These are phyloP conservation scores for Dermatemys mawii DNA, from an alignment of 2,113 vertebrate species.

Conservation along the genomic window DNA sequence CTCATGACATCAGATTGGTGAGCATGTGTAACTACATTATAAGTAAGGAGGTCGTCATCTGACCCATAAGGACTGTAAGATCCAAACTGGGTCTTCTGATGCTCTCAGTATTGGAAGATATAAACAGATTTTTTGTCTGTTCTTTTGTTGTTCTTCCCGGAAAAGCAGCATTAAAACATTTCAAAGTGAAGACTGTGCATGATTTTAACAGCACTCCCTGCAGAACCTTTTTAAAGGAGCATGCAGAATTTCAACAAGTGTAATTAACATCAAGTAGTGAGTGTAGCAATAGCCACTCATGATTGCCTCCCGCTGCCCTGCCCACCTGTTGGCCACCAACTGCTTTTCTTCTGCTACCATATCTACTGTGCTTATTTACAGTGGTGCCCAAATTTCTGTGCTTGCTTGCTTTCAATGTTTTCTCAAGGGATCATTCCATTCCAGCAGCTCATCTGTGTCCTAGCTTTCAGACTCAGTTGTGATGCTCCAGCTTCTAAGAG, in stretches of 20 bases:
- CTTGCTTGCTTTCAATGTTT: fast-evolving
- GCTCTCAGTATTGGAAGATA: not conserved
- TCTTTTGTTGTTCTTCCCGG: not conserved
- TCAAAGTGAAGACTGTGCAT: not conserved
- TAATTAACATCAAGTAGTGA: not conserved
- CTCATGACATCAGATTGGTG: not conserved
- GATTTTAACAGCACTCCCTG: not conserved
- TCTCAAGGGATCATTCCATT: not conserved
- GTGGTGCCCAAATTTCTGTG: not conserved
- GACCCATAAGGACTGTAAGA: not conserved
- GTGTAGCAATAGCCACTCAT: not conserved
- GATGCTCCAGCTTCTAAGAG: not conserved
- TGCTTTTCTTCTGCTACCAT: not conserved
- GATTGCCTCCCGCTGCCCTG: not conserved
- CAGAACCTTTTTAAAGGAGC: not conserved
- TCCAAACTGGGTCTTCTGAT: not conserved
- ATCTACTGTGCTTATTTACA: fast-evolving
- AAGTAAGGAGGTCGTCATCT: not conserved
- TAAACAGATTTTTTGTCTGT: not conserved
- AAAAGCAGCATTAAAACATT: not conserved
- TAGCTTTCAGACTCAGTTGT: not conserved
- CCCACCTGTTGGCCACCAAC: slow-evolving; percentile 10
- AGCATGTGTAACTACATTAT: not conserved
- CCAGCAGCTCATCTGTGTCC: not conserved
- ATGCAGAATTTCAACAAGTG: not conserved